Evolutionary conservation across 2,113 vertebrate species (phyloP), one percentile per base, ranked within the genome.

Genomic region (Syngnathus floridae): DNA sequence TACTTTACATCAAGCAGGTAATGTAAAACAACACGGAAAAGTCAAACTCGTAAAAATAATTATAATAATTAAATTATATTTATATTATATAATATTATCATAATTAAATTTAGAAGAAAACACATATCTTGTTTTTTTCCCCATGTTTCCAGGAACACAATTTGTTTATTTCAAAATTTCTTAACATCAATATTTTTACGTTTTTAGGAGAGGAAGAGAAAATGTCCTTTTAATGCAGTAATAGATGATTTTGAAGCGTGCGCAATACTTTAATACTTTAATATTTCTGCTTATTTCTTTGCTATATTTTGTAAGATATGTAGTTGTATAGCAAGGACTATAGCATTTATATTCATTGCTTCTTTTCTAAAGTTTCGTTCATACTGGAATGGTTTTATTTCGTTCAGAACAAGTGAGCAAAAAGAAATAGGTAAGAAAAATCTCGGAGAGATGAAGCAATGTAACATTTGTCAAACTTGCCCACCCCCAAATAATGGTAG

Each of bases 401-500:
- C 72, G 75, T 79, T 83, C 64, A 82, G 67, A 70, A 58, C 54
- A 41, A 70, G 2, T 12, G 35, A 60, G 19, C 11, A 41, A 41
- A 40, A 60, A 41, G 40, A 2, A 61, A 48, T 21, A 37, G 66
- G 61, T 41, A 13, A 69, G 56, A 31, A 19, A 62, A 74, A 81
- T 55, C 57, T 60, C 12, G 45, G 10, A 65, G 49, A 73, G 62
- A 17, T 59, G 36, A 62, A 64, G 64, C 17, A 11, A 66, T 64
- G 67, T 78, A 48, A 71, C 57, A 55, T 72, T 74, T 73, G 59
- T 76, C 68, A 76, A 71, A 82, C 46, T 67, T 51, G 5, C 58
- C 36, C 79, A 68, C 69, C 67, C 70, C 75, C 76, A 58, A 77
- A 83, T 72, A 77, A 81, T 74, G 66, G 71, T 77, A 77, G 41